Conservation (phyloP, 2,797 vertebrate species). For the Lagocephalus sceleratus region DNA sequence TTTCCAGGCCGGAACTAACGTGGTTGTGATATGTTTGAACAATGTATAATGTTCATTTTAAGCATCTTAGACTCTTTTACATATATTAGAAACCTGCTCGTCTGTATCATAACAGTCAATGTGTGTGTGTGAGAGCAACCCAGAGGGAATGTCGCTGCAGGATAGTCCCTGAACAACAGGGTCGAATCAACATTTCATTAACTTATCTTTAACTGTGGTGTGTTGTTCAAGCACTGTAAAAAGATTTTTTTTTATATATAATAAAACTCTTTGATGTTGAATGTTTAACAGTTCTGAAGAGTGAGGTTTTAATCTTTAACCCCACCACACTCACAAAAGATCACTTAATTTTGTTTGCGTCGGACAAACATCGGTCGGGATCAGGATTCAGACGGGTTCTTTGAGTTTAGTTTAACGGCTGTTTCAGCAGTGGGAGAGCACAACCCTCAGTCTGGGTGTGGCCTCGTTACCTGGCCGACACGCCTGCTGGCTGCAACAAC, state of each 20-base stretch:
- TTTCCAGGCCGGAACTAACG: background rate
- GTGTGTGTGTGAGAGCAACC: slow-evolving; percentile 5
- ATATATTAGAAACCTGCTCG: background rate
- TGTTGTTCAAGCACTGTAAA: background rate
- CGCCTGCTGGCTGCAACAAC: too few relatives aligned
- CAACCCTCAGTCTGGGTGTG: slow-evolving; percentile 5
- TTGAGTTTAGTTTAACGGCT: slow-evolving; percentile 11
- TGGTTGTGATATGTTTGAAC: background rate
- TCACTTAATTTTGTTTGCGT: background rate
- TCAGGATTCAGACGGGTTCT: slow-evolving; percentile 16
- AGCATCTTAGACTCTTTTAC: slow-evolving; percentile 5
- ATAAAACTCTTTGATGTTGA: background rate
- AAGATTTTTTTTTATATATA: background rate
- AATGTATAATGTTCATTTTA: background rate
- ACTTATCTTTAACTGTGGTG: background rate
- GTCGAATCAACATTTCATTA: background rate
- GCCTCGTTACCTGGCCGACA: background rate
- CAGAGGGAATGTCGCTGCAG: background rate
- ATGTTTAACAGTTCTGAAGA: slow-evolving; percentile 14
- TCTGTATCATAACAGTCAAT: slow-evolving; percentile 6
- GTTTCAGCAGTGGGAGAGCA: slow-evolving; percentile 6
- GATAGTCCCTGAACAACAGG: too few relatives aligned
- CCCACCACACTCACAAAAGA: background rate
- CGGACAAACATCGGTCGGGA: slow-evolving; percentile 2
- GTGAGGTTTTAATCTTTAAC: background rate